Base-by-base conservation (phyloP, 2,113 vertebrate genomes). In the Mustela nigripes region DNA sequence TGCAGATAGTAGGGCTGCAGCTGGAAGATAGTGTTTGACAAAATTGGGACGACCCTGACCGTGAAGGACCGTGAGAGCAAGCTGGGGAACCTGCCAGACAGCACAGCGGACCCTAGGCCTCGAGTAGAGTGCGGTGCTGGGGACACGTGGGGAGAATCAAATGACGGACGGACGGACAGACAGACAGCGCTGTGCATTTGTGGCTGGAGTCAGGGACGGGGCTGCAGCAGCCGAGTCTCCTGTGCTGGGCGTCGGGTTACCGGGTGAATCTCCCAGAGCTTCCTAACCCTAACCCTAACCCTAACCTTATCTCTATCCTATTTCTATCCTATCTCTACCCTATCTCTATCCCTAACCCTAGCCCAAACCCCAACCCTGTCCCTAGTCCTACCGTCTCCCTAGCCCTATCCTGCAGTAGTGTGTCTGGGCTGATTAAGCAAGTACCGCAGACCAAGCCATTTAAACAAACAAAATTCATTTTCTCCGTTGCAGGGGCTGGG, bases 161-260 rank as follows among this genome's bases (percentile, higher is more conserved):
- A 48, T 33, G 16, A 7, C 50, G 4, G 39, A 42, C 56, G 28
- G 73, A 39, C 7, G 1, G 7, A 39, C 4, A 2, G 7, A 39
- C 14, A 8, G 3, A 15, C 33, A 65, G 24, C 0, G 2, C 7
- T 5, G 19, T 0, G 15, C 0, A 3, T 21, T 0, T 8, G 10
- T 5, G 31, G 22, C 15, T 21, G 7, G 42, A 48, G 39, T 42
- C 14, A 10, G 56, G 5, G 39, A 24, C 7, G 5, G 21, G 16
- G 16, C 24, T 28, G 3, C 60, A 8, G 22, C 22, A 19, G 86
- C 11, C 31, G 28, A 14, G 9, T 53, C 18, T 15, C 1, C 56
- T 24, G 22, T 74, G 39, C 39, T 16, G 11, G 12, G 5, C 5
- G 0, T 12, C 16, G 12, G 26, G 7, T 39, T 33, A 1, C 76